A percentile compares a stretch with the other conserved stretches of the same genome.
phyloP scores from a whole-genome alignment of 2,113 vertebrate genomes.

The Eubucco bourcierii region DNA sequence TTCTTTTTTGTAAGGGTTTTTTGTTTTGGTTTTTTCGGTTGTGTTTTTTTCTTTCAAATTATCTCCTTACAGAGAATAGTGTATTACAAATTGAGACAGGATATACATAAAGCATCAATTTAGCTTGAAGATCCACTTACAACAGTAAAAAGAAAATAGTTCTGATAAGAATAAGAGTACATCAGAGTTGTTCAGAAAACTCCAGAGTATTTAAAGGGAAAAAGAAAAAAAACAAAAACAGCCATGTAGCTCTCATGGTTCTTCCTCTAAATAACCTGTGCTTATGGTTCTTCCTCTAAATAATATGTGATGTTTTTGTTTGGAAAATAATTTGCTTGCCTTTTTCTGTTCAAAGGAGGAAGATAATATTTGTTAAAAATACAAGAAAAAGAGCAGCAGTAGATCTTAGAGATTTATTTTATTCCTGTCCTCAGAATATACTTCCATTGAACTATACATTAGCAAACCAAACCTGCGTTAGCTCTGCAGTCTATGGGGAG shows the following conservation, averaged over 20 bases:
- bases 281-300: constrained; percentile 45
- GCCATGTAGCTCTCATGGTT: neutral
- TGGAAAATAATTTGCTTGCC: constrained; percentile 56
- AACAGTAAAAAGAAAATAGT: constrained; percentile 57
- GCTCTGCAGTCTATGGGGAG: neutral
- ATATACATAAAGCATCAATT: constrained; percentile 75
- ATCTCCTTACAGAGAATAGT: constrained; percentile 66
- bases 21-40: too few species aligned
- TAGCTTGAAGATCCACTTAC: constrained; percentile 70
- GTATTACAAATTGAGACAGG: constrained; percentile 64
- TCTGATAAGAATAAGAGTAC: constrained; percentile 36
- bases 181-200: constrained; percentile 67
- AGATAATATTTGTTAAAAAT: neutral
- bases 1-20: constrained; percentile 27
- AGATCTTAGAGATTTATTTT: neutral
- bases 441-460: neutral
- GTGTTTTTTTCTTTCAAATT: constrained; percentile 60
- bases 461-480: neutral
- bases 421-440: neutral
- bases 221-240: neutral
- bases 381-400: neutral
- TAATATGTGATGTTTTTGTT: constrained; percentile 45
- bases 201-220: constrained; percentile 51
- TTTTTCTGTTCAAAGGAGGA: constrained; percentile 46
- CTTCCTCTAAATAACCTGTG: neutral